Evolutionary conservation across 2,888 invertebrate genomes (phyloP), one percentile per base, ranked within the genome.

Genomic region (Hyles lineata): DNA sequence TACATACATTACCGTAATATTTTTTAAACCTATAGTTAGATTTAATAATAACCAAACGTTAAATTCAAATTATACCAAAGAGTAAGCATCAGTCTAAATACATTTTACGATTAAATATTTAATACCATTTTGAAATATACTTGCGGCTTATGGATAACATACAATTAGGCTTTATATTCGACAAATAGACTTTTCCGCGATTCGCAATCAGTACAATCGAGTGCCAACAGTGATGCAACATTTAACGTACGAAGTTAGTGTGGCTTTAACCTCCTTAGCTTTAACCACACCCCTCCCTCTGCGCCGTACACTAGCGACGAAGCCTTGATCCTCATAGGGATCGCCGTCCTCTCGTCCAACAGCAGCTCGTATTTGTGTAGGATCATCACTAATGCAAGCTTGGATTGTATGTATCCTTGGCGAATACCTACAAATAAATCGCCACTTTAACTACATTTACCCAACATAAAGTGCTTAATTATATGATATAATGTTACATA

Each of bases 401-500:
- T 94, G 25, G 92, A 90, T 78, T 95, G 94, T 60, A 94, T 91
- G 78, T 93, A 91, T 1, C 94, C 95, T 86, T 95, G 95, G 29
- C 93, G 89, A 69, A 93, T 84, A 76, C 94, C 95, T 95, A 81
- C 60, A 83, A 84, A 78, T 52, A 17, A 76, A 72, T 71, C 71
- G 60, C 11, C 61, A 19, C n/a, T 62, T 2, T n/a, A 35, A 62
- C 11, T 25, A 11, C 11, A 43, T 59, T 59, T 70, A 15, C 61
- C 25, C 21, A 69, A 25, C 2, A 52, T 23, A n/a, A 32, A 32
- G 32, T 9, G 32, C 9, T 62, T n/a, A 32, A 32, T 21, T 35
- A 35, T 35, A 9, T 29, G 23, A 17, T 59, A 17, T 43, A 43
- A 43, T 15, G 43, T 55, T 55, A 55, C 55, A 55, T n/a, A 55